Base-by-base conservation (phyloP, 35 echinoderm and acorn worm genomes). In the Eucidaris tribuloides region DNA sequence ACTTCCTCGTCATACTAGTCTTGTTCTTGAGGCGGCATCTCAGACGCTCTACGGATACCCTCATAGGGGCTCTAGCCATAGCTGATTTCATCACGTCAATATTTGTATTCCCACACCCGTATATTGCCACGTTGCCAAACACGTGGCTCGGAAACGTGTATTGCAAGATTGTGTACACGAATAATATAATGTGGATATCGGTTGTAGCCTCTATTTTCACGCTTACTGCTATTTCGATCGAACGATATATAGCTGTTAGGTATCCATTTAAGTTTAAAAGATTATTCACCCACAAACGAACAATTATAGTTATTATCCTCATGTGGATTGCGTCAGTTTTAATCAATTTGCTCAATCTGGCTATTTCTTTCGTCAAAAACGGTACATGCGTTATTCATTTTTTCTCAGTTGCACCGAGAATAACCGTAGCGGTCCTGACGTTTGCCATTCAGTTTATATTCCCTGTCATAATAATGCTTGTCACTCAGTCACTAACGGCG, bases 51-150 rank as follows among this genome's bases (percentile, higher is more conserved):
- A 92, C 94, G 6, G 84, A 92, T 57, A 85, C 71, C 20, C 88
- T 97, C 36, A 92, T 97, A 40, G 62, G 92, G 25, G 78, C 77
- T 57, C 32, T 97, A 25, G 94, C 90, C 5, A 60, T 58, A 5
- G 94, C 94, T 2, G 94, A 97, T 79, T 77, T 93, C 13, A 80
- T 97, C 2, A 86, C 89, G 0, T 97, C 94, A 7, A 60, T 92
- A 5, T 62, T 77, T 18, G 79, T 97, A 36, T 92, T 97, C 42
- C 94, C 94, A 6, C 23, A 84, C 20, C 94, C 94, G 3, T 57
- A 35, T 20, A 31, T 84, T 15, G 42, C 42, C 0, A 35, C 62
- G 14, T 65, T 77, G 2, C 55, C 77, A 15, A 28, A 82, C 30
- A 72, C 24, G 3, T 3, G 41, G 11, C 14, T 78, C 7, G 86